Base-by-base conservation (phyloP, 1,140 invertebrate genomes). In the Ceratosolen solmsi region DNA sequence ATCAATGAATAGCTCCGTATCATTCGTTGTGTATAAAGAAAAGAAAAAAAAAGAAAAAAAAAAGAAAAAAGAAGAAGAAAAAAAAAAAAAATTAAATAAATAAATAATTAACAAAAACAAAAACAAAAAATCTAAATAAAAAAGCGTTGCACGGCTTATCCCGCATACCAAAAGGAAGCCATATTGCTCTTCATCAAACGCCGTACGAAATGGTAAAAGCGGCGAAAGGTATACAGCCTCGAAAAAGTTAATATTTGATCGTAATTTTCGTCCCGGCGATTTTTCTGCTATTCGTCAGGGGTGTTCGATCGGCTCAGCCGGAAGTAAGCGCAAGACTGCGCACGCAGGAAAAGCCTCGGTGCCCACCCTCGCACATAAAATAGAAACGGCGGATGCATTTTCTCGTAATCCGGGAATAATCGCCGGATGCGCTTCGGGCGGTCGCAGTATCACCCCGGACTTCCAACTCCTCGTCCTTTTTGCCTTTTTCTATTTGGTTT, bases 361-460 rank as follows among this genome's bases (percentile, higher is more conserved):
- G 51, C 17, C 51, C 51, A 20, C 9, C 20, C 51, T 5, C 51
- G 51, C 20, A 22, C 20, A 22, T 54, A 54, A 54, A 20, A 54
- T 15, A 54, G 51, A 54, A 22, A 22, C 51, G 51, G 51, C 9
- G 9, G 51, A 54, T 22, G 51, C 51, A 15, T 54, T 30, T 36
- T 20, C 30, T 38, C n/a, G 76, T 56, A 33, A 56, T 30, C 30
- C 63, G 63, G 30, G 63, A 56, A 70, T 70, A 54, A 78, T 78
- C 76, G 63, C 3, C n/a, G 41, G 60, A 33, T 27, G 9, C 58
- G 58, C 58, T 17, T 13, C 27, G 27, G 30, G 2, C 9, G 9
- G 11, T 22, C 60, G 4, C 11, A n/a, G 4, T 2, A 22, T 30
- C 33, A 8, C 33, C 33, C 3, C 36, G 1, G 1, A 5, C 36